Base-by-base conservation (phyloP, 2,888 invertebrate species). In the Iphiclides podalirius region DNA sequence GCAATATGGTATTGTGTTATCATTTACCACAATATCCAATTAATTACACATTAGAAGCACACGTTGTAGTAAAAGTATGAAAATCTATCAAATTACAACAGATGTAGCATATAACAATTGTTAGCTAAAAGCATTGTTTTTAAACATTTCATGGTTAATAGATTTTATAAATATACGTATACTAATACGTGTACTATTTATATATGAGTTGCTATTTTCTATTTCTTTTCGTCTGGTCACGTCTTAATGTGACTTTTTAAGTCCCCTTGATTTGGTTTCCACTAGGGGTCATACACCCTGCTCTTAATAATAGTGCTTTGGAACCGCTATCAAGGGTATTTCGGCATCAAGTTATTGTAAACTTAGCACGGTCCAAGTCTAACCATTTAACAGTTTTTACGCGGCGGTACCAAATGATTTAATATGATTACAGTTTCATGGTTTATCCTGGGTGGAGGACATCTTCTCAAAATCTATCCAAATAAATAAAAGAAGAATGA, bases 221-320 rank as follows among this genome's bases (percentile, higher is more conserved):
- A 42, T 49, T 39, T 40, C 35, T 49, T 57, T 59, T 52, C 47
- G 54, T 64, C 66, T 64, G 84, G 91, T 90, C 92, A 92, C 92
- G 92, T 92, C 91, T 82, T 90, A 78, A 75, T 76, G 92, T 92
- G 92, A 92, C 91, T 90, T 92, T 92, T 73, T 54, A 43, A 66
- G 75, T 88, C 87, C 89, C 90, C 89, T 92, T 93, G 93, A 93
- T 93, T 93, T 93, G 93, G 93, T 93, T 93, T 93, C 92, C 93
- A 93, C 90, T 91, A 91, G 90, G 91, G 92, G 90, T 90, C 91
- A 89, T 89, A 87, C 79, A 90, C 91, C 90, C 90, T 90, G 87
- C 67, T 81, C 69, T 63, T 55, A 66, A 65, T 60, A 60, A 60
- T 66, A 67, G 56, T 66, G 58, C 58, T 60, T 73, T 71, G 72